Base-by-base conservation (phyloP, 2,797 vertebrate species). In the Schizothorax lantsangensis region DNA sequence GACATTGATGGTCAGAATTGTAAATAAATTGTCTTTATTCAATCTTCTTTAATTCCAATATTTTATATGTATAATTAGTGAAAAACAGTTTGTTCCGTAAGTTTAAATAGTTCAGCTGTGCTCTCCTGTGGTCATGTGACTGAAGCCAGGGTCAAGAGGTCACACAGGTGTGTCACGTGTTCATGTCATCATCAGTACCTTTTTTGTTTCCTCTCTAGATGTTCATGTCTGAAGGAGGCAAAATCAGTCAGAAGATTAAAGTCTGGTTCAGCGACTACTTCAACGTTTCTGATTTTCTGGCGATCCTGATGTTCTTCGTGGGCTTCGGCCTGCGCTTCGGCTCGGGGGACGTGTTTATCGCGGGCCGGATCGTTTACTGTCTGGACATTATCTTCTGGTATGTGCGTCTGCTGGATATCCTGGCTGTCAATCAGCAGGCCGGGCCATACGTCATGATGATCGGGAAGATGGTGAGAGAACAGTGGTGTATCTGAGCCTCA, bases 321-420 rank as follows among this genome's bases (percentile, higher is more conserved):
- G 98, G 98, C 81, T 99, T 98, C 89, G 97, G 97, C 1, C 93
- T 99, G 91, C 97, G 98, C 92, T 94, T 98, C 93, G 97, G 94
- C 84, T 93, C 93, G 74, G 95, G 91, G n/a, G 87, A 93, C 0
- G 59, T 97, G 89, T 96, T 97, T 14, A 75, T 96, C 84, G 94
- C 96, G 62, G 98, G 98, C 89, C 96, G 98, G 93, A 96, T 96
- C 15, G 97, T 97, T 38, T 99, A 99, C 87, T 99, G 98, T 94
- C 96, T 99, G 84, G 99, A 99, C 93, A 99, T 99, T 88, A 98
- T 99, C 94, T 99, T 99, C 95, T 99, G 98, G 98, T 99, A 99
- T 91, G 98, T 99, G 94, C 93, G 98, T 88, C 97, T 99, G 91
- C 94, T 99, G 89, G 98, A 99, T 93, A 97, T 98, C 92, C 95